These are phyloP conservation scores for Drosophila vallismaia DNA, from an alignment of 2,888 invertebrate genomes.

Conservation along the genomic window DNA sequence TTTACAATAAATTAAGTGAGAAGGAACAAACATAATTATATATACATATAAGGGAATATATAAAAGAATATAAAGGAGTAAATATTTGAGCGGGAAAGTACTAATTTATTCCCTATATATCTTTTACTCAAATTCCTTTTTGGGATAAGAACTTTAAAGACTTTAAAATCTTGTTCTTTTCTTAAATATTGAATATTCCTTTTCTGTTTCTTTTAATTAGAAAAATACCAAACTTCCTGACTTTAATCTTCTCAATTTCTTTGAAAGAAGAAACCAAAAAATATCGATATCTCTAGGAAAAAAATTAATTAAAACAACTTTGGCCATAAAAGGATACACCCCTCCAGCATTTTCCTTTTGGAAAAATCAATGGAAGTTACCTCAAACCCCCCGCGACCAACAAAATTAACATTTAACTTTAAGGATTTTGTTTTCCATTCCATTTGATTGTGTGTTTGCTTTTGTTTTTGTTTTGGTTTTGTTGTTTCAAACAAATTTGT, in stretches of 20 bases:
- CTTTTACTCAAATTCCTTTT: no score
- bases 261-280: no score
- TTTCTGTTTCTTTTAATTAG: no score
- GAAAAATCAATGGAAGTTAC: slow-evolving; percentile 34
- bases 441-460: slow-evolving; percentile 18
- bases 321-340: slow-evolving; percentile 6
- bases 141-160: no score
- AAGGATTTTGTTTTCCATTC: slow-evolving; percentile 41
- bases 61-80: no score
- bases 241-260: no score
- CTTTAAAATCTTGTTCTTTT: no score
- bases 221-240: no score
- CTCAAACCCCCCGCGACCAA: neutral
- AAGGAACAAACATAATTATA: slow-evolving; percentile 71
- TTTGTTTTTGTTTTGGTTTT: neutral
- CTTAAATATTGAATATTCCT: no score
- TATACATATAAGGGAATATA: slow-evolving; percentile 17
- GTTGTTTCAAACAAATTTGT: slow-evolving; percentile 22
- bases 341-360: neutral
- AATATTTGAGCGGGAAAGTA: no score
- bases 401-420: slow-evolving; percentile 44
- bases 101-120: no score
- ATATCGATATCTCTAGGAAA: neutral
- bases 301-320: slow-evolving; percentile 16
- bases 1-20: slow-evolving; percentile 80